Evolutionary conservation across 2,797 vertebrate genomes (phyloP).

Genomic region (Heliangelus exortis): DNA sequence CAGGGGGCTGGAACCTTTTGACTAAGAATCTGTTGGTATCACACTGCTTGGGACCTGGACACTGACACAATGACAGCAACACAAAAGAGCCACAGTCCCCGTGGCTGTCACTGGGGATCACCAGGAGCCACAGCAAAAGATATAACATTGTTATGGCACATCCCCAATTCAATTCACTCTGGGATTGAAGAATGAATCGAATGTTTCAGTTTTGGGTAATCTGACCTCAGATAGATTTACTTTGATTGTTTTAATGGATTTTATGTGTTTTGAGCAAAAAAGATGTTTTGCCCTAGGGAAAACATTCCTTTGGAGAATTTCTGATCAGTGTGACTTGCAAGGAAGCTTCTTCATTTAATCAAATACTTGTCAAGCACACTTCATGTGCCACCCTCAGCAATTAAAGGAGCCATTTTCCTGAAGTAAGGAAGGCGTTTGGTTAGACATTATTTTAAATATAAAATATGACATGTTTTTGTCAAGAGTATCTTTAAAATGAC

Average conservation of each 20-base stretch:
- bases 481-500: constrained; percentile 39
- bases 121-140: background rate
- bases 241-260: background rate
- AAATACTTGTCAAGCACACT: constrained; percentile 29
- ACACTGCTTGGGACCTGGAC: background rate
- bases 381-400: background rate
- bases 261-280: background rate
- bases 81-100: background rate
- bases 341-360: constrained; percentile 28
- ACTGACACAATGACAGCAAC: accelerated
- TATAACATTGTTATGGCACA: background rate
- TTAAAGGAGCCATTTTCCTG: constrained; percentile 30
- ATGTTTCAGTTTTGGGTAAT: background rate
- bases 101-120: accelerated
- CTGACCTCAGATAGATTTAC: background rate
- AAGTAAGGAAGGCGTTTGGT: background rate
- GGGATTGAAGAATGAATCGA: background rate
- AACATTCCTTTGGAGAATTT: background rate
- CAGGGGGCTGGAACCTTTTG: background rate
- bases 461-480: constrained; percentile 62
- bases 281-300: background rate
- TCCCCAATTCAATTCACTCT: background rate
- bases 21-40: accelerated
- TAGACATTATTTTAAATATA: constrained; percentile 40
- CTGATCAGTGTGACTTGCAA: accelerated